Percentiles rank a stretch among this genome's conserved stretches.
These are phyloP conservation scores for Limnephilus rhombicus DNA, from an alignment of 2,888 invertebrate genomes.

Conservation along the genomic window DNA sequence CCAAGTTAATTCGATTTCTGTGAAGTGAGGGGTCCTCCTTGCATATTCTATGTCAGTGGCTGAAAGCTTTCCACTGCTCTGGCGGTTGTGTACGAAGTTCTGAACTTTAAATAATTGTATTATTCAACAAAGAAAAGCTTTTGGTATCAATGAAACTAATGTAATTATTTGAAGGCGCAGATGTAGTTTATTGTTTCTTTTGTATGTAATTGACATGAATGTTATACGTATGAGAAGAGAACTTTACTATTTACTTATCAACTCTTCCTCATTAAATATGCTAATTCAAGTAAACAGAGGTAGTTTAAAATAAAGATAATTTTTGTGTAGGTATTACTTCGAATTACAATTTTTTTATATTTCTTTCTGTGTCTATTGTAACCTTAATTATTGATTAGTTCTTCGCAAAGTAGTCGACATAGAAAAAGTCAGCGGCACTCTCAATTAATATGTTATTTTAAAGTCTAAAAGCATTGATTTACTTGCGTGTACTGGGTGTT, in stretches of 20 bases:
- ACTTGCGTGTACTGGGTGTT: background rate
- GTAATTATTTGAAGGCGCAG: conserved; percentile 9
- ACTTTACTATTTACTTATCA: background rate
- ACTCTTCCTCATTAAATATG: background rate
- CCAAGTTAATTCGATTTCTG: background rate
- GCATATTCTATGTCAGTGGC: background rate
- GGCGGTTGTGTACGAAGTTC: conserved; percentile 10
- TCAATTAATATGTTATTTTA: background rate
- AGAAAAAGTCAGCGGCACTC: background rate
- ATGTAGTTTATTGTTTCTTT: background rate
- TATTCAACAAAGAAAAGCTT: conserved; percentile 16
- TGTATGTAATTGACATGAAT: background rate
- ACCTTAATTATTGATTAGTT: no score
- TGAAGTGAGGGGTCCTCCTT: background rate
- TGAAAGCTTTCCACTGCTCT: conserved; percentile 33
- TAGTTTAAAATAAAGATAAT: no score
- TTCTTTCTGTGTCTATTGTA: no score
- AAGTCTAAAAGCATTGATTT: background rate
- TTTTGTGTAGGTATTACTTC: no score
- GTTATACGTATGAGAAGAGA: background rate
- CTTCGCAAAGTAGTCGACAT: no score
- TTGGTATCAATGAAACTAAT: conserved; percentile 25
- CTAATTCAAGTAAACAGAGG: no score
- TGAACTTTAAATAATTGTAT: conserved; percentile 7
- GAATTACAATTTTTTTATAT: no score